These are phyloP conservation scores for Ophion costatus DNA, from an alignment of 2,888 invertebrate species.

Conservation along the genomic window DNA sequence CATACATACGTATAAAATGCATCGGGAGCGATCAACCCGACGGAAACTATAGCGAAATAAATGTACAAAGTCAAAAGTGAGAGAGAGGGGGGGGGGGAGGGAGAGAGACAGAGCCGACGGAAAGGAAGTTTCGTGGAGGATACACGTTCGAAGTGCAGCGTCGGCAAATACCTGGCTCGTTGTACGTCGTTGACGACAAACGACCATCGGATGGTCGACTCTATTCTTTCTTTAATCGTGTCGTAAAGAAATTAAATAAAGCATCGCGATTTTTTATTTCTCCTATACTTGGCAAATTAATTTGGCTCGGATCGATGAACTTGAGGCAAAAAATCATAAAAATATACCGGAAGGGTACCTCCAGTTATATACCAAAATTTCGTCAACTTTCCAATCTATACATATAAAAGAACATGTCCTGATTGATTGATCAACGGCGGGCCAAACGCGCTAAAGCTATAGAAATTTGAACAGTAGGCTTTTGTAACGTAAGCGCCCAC, in stretches of 20 bases:
- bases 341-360: background rate
- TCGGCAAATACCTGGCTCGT: slow-evolving; percentile 80
- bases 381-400: background rate
- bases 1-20: background rate
- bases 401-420: too few relatives aligned
- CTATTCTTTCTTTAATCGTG: slow-evolving; percentile 70
- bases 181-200: slow-evolving; percentile 72
- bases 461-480: too few relatives aligned
- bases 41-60: slow-evolving; percentile 22
- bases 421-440: too few relatives aligned
- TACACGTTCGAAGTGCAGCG: slow-evolving; percentile 75
- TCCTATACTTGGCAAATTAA: slow-evolving; percentile 1
- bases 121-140: slow-evolving; percentile 73
- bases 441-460: too few relatives aligned
- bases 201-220: slow-evolving; percentile 72
- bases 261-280: slow-evolving; percentile 15
- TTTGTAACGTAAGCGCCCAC: too few relatives aligned
- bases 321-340: too few relatives aligned
- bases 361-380: background rate
- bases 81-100: slow-evolving; percentile 55
- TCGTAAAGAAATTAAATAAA: slow-evolving; percentile 41
- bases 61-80: slow-evolving; percentile 67
- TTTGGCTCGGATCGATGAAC: background rate
- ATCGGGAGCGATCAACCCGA: slow-evolving; percentile 53
- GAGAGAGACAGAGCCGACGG: slow-evolving; percentile 63